Conservation (phyloP, 2,113 vertebrate species). For the Crotalus tigris region DNA sequence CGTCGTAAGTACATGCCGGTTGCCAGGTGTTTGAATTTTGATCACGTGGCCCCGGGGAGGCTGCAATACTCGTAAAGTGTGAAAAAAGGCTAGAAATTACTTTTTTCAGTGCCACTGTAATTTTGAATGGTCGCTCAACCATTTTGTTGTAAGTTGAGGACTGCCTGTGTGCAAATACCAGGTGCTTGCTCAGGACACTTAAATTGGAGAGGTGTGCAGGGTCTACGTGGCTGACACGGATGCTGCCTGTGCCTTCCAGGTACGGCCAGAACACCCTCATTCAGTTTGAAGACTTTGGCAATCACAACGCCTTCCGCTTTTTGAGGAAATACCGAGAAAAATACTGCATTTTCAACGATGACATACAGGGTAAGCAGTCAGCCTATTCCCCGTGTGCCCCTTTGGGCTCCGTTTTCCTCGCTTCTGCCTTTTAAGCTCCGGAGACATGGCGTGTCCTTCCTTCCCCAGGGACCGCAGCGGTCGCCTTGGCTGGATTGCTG, state of each 20-base stretch:
- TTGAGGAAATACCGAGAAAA: conserved; percentile 90
- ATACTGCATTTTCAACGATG: conserved; percentile 97
- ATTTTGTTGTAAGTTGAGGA: too few species aligned
- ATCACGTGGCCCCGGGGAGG: too few species aligned
- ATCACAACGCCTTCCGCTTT: conserved; percentile 96
- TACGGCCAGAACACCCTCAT: conserved; percentile 92
- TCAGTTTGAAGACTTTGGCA: conserved; percentile 98
- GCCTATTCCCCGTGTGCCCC: rapidly evolving
- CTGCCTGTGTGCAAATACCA: too few species aligned
- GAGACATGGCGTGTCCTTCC: background rate
- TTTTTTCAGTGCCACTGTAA: too few species aligned
- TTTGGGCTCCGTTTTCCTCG: background rate
- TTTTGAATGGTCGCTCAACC: too few species aligned
- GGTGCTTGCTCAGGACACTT: background rate
- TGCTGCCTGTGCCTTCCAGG: conserved; percentile 38
- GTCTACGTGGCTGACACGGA: too few species aligned
- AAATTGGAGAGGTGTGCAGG: background rate
- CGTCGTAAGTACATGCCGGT: too few species aligned
- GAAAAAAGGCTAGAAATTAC: too few species aligned
- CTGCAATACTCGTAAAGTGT: too few species aligned
- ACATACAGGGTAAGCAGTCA: conserved; percentile 85
- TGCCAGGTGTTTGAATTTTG: too few species aligned
- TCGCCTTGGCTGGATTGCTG: conserved; percentile 90
- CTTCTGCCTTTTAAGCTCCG: background rate
- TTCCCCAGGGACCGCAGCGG: conserved; percentile 84